phyloP scores from a whole-genome alignment of 2,888 invertebrate species.

The Xiphydria camelus region DNA sequence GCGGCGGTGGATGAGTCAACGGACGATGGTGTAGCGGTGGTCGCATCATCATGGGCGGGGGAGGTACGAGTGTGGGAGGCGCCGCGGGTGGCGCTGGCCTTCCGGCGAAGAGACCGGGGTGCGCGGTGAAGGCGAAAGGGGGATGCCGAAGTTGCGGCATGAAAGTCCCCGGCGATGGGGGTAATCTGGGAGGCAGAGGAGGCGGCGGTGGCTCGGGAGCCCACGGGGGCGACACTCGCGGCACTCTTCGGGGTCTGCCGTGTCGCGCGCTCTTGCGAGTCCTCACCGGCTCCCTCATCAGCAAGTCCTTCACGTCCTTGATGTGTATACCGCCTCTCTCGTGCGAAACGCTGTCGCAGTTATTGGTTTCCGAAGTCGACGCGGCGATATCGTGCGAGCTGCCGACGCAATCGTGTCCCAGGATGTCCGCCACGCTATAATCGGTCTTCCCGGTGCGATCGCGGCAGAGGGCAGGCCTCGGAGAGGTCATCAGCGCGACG shows the following conservation, averaged over 20 bases:
- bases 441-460: not conserved
- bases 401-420: slow-evolving; percentile 14
- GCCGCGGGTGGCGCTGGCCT: slow-evolving; percentile 27
- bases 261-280: slow-evolving; percentile 21
- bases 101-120: slow-evolving; percentile 31
- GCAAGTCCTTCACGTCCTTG: slow-evolving; percentile 11
- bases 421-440: slow-evolving; percentile 13
- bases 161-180: slow-evolving; percentile 22
- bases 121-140: slow-evolving; percentile 20
- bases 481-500: not conserved
- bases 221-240: slow-evolving; percentile 22
- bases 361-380: not conserved
- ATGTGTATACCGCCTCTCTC: slow-evolving; percentile 13
- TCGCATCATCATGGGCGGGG: slow-evolving; percentile 9
- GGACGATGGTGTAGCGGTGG: slow-evolving; percentile 29
- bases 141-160: slow-evolving; percentile 20
- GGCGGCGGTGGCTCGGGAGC: slow-evolving; percentile 19
- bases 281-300: slow-evolving; percentile 13
- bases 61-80: slow-evolving; percentile 4
- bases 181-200: slow-evolving; percentile 16
- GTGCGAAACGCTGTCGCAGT: too few species aligned
- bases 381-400: slow-evolving; percentile 18
- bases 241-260: slow-evolving; percentile 19
- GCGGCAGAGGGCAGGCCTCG: too few species aligned
- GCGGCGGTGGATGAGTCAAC: slow-evolving; percentile 51